Conservation (phyloP, 2,113 vertebrate species). For the Muntiacus muntjak region DNA sequence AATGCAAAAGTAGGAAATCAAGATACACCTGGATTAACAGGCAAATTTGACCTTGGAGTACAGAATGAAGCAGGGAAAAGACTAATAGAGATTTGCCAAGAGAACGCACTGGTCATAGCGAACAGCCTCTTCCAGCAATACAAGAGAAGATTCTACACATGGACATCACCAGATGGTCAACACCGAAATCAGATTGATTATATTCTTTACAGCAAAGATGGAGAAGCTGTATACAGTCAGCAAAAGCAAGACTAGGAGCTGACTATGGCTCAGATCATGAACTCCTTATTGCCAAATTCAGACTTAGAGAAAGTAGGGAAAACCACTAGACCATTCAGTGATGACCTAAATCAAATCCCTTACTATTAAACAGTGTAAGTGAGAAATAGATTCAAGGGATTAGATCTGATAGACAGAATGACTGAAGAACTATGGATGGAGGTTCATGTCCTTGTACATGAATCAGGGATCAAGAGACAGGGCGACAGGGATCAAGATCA, state of each 20-base stretch:
- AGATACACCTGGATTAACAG: not conserved
- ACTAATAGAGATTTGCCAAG: not conserved
- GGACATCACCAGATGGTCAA: not conserved
- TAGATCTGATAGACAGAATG: not conserved
- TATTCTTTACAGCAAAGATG: not conserved
- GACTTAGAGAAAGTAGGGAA: not conserved
- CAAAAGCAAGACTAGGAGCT: not conserved
- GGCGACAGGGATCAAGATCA: not conserved
- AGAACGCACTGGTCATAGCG: not conserved
- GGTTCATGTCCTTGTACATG: not conserved
- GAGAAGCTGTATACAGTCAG: not conserved
- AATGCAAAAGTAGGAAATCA: not conserved
- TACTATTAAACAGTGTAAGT: not conserved
- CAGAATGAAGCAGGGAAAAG: not conserved
- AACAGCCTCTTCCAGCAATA: not conserved
- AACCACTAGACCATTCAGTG: not conserved
- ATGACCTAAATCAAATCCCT: not conserved
- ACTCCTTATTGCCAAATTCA: not conserved
- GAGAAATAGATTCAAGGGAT: not conserved
- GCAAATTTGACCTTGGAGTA: not conserved
- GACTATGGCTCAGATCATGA: not conserved
- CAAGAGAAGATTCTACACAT: not conserved
- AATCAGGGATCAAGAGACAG: not conserved
- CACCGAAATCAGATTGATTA: not conserved
- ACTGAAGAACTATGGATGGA: not conserved